A percentile compares a stretch with the other conserved stretches of the same genome.
Conservation (phyloP, 2,113 vertebrate genomes). For the Ptyas mucosa region DNA sequence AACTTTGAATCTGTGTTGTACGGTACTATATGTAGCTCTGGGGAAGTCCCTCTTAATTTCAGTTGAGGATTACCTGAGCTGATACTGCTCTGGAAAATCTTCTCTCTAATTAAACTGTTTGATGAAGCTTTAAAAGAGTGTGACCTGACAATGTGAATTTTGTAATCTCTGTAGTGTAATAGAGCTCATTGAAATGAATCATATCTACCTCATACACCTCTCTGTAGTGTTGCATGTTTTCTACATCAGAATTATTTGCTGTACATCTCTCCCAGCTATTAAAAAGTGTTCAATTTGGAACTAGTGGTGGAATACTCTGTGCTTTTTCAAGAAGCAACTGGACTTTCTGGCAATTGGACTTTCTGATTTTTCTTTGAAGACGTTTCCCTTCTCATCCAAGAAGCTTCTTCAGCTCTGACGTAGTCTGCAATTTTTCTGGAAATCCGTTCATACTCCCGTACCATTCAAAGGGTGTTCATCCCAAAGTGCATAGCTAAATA, state of each 20-base stretch:
- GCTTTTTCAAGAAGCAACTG: too few relatives aligned
- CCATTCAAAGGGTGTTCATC: too few relatives aligned
- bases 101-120: background rate
- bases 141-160: background rate
- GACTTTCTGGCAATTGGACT: too few relatives aligned
- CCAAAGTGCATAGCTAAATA: too few relatives aligned
- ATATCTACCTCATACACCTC: background rate
- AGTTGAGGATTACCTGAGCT: background rate
- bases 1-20: too few relatives aligned
- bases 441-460: too few relatives aligned
- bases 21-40: too few relatives aligned
- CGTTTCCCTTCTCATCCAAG: too few relatives aligned
- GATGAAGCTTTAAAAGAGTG: background rate
- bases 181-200: background rate
- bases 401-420: too few relatives aligned
- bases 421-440: too few relatives aligned
- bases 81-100: background rate
- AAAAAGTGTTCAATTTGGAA: background rate
- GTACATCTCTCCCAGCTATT: background rate
- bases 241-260: background rate
- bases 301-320: background rate
- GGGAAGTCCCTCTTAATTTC: too few relatives aligned
- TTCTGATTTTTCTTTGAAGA: too few relatives aligned
- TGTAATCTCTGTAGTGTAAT: background rate
- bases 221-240: background rate